Conservation (phyloP, 1,140 invertebrate species). For the Drosophila orena region DNA sequence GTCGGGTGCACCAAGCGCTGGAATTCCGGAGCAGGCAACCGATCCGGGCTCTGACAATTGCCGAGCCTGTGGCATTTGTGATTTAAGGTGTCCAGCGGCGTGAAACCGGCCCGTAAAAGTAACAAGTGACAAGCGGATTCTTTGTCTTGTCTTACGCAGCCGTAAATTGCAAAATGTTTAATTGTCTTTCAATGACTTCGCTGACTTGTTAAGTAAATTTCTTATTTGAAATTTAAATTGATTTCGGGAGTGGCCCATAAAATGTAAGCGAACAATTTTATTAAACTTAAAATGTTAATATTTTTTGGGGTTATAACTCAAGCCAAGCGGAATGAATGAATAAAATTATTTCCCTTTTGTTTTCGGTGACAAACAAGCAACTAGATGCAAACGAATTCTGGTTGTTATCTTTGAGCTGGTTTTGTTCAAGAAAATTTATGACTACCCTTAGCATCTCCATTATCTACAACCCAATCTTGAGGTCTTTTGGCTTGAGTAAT, state of each 20-base stretch:
- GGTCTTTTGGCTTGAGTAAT: constrained; percentile 5
- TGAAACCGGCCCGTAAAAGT: constrained; percentile 10
- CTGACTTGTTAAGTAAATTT: constrained; percentile 32
- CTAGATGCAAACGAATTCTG: background rate
- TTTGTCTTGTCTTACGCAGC: constrained; percentile 25
- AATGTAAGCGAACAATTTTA: constrained; percentile 35
- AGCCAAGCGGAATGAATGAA: constrained; percentile 20
- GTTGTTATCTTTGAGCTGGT: constrained; percentile 4
- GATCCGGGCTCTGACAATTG: constrained; percentile 39
- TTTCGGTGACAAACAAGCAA: background rate
- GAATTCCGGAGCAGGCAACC: constrained; percentile 45
- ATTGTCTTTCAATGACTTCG: constrained; percentile 46
- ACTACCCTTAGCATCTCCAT: background rate
- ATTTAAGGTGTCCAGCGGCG: constrained; percentile 37
- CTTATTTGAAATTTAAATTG: constrained; percentile 50
- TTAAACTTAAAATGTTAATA: constrained; percentile 33
- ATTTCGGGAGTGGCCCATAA: constrained; percentile 30
- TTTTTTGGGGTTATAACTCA: constrained; percentile 19
- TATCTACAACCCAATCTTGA: constrained; percentile 1
- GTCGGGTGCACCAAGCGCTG: constrained; percentile 52
- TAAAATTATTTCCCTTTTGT: constrained; percentile 15
- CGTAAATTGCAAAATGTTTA: constrained; percentile 45
- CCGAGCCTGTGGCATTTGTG: constrained; percentile 52
- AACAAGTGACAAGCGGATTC: constrained; percentile 12
- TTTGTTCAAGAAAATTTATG: constrained; percentile 10